These are phyloP conservation scores for Chironomus tepperi DNA, from an alignment of 1,140 invertebrate species.

Conservation along the genomic window DNA sequence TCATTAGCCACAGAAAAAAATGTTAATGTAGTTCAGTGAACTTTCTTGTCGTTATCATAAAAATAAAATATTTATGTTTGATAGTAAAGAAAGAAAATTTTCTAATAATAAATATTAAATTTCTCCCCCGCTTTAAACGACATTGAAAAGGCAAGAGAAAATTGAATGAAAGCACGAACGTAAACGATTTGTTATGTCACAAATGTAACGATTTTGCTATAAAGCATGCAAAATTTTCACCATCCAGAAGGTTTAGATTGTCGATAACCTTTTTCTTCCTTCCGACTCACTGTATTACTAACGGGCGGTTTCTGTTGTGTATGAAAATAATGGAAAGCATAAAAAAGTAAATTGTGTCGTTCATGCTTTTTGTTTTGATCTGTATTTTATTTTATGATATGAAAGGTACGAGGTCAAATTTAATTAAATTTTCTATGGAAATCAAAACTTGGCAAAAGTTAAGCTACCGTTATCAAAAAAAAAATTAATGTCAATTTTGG, in stretches of 20 bases:
- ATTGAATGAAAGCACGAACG: conserved; percentile 20
- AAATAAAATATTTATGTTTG: background rate
- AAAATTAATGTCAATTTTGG: too few species aligned
- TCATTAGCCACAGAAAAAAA: background rate
- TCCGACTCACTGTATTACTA: too few species aligned
- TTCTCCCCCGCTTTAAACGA: background rate
- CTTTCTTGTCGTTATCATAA: background rate
- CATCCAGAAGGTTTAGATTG: background rate
- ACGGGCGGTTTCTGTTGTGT: too few species aligned
- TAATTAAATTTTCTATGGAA: too few species aligned
- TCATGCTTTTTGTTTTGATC: too few species aligned
- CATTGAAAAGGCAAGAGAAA: conserved; percentile 4
- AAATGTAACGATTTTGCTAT: background rate
- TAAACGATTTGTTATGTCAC: conserved; percentile 3
- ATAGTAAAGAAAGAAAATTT: background rate
- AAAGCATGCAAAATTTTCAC: background rate
- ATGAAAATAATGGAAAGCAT: too few species aligned
- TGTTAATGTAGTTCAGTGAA: conserved; percentile 2
- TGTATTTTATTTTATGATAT: too few species aligned
- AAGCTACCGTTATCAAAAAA: too few species aligned
- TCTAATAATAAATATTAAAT: background rate
- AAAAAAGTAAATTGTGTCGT: too few species aligned
- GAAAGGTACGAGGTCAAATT: too few species aligned
- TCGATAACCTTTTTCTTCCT: conserved; percentile 14
- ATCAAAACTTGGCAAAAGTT: too few species aligned